A percentile compares a stretch with the other conserved stretches of the same genome.
Evolutionary conservation across 2,113 vertebrate species (phyloP).

Genomic region (Dicaeum eximium): DNA sequence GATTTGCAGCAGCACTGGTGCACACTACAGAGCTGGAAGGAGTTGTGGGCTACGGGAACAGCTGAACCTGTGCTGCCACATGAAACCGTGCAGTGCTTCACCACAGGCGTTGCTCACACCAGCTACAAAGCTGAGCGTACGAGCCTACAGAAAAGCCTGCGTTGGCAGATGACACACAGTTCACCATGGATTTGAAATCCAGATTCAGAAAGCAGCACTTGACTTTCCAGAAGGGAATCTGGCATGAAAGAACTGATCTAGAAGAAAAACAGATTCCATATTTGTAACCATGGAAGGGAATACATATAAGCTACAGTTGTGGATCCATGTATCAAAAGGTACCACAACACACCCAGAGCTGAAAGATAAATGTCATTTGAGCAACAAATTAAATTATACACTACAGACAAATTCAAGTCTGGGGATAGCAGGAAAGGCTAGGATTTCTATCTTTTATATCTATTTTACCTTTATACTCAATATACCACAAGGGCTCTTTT

Average conservation of each 20-base stretch:
- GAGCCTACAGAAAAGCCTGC: not conserved
- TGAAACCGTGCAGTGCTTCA: accelerated
- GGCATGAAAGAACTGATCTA: not conserved
- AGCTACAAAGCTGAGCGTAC: accelerated
- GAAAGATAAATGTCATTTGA: not conserved
- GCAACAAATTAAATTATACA: not conserved
- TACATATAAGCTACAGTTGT: not conserved
- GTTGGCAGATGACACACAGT: not conserved
- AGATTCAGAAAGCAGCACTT: not conserved
- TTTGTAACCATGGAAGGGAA: not conserved
- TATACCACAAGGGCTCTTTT: not conserved
- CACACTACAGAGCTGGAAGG: not conserved
- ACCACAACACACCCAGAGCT: not conserved
- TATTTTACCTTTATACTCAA: not conserved
- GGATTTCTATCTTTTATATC: not conserved
- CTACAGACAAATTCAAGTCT: not conserved
- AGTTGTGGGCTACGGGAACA: accelerated
- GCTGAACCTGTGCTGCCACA: accelerated
- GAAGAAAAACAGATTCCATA: not conserved
- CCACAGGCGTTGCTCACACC: not conserved
- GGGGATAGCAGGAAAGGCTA: not conserved
- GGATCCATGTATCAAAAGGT: not conserved
- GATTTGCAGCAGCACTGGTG: accelerated
- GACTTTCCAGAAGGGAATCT: not conserved
- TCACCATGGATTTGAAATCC: not conserved